Conservation (phyloP, 2,888 invertebrate genomes). For the Ceraclea dissimilis region DNA sequence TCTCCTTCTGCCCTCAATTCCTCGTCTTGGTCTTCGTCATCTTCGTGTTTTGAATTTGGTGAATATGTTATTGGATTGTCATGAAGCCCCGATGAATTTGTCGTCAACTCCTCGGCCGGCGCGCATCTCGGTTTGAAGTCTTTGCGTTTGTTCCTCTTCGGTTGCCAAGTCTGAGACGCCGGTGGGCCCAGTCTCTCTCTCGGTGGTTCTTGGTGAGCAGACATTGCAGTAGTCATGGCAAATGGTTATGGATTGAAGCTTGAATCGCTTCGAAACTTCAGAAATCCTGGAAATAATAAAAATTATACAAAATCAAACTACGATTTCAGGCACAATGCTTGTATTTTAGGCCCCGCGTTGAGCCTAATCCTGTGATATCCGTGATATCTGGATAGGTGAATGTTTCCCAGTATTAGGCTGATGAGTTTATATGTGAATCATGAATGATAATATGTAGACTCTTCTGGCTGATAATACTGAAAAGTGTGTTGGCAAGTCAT, state of each 20-base stretch:
- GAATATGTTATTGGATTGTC: constrained; percentile 34
- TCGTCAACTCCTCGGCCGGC: constrained; percentile 33
- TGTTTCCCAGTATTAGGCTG: too few species aligned
- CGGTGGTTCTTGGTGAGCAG: constrained; percentile 48
- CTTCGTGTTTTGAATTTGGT: constrained; percentile 36
- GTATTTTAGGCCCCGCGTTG: too few species aligned
- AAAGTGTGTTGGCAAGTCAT: too few species aligned
- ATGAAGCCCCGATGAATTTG: not conserved
- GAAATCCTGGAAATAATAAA: constrained; percentile 4
- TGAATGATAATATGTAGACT: too few species aligned
- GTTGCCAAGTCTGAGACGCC: constrained; percentile 46
- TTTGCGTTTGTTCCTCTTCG: constrained; percentile 67
- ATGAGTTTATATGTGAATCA: too few species aligned
- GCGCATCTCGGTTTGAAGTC: constrained; percentile 71
- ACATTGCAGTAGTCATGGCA: constrained; percentile 52
- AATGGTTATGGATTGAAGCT: constrained; percentile 1
- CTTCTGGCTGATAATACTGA: too few species aligned
- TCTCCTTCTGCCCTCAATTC: constrained; percentile 30
- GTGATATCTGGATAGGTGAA: too few species aligned
- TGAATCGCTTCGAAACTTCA: constrained; percentile 14
- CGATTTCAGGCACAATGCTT: too few species aligned
- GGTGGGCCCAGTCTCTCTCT: constrained; percentile 46
- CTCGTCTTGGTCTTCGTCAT: constrained; percentile 39
- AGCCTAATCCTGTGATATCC: too few species aligned
- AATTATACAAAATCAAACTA: not conserved